Conservation (phyloP, 2,797 vertebrate species). For the Caiman crocodilus region DNA sequence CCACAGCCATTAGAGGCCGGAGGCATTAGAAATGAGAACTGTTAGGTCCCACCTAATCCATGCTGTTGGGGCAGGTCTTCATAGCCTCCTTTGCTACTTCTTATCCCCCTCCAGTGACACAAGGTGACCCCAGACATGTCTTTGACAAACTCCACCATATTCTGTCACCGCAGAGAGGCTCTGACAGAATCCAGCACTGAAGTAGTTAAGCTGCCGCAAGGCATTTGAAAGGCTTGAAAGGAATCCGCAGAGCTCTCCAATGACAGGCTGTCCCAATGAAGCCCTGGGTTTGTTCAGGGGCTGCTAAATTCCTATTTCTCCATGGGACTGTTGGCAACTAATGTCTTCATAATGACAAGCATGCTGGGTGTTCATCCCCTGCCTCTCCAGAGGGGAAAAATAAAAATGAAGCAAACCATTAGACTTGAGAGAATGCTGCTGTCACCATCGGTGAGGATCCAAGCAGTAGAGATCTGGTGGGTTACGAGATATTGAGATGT, state of each 20-base stretch:
- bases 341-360: conserved; percentile 36
- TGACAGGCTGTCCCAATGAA: neutral
- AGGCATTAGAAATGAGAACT: neutral
- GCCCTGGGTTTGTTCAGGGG: conserved; percentile 39
- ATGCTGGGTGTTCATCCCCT: conserved; percentile 29
- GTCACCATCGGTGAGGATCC: conserved; percentile 15
- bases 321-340: conserved; percentile 4
- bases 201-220: conserved; percentile 4
- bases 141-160: neutral
- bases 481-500: neutral
- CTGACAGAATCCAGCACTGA: neutral
- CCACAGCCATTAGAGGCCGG: neutral
- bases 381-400: conserved; percentile 25
- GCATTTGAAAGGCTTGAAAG: neutral
- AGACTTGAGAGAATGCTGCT: neutral
- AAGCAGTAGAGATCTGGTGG: conserved; percentile 24
- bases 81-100: neutral
- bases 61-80: neutral
- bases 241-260: conserved; percentile 51
- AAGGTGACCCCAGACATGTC: neutral
- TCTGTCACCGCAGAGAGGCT: neutral
- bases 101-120: fast-evolving
- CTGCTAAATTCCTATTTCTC: conserved; percentile 77
- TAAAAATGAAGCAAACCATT: conserved; percentile 9
- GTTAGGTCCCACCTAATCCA: neutral